Evolutionary conservation across 2,888 invertebrate genomes (phyloP), one percentile per base, ranked within the genome.

Genomic region (Deladenus siricidicola): DNA sequence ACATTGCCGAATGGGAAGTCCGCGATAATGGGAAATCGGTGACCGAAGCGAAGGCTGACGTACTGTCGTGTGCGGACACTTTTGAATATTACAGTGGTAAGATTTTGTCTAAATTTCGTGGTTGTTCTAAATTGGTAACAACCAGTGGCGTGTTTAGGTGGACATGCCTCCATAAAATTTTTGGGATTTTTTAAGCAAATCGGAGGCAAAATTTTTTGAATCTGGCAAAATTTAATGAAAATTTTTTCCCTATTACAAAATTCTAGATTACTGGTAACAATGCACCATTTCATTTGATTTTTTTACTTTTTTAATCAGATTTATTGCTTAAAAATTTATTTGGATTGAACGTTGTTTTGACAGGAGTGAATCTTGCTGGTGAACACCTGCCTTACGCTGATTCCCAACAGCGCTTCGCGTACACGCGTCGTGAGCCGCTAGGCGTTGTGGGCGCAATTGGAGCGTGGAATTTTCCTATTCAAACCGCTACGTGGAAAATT

Each of bases 401-500:
- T 26, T 42, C 23, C 79, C 75, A 75, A 1, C 17, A 58, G 24
- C 81, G 80, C 50, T 84, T 83, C 77, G 83, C 82, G 10, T 82
- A 82, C 74, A 83, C 84, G 2, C 73, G 80, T 4, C 69, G 82
- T 21, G 83, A 84, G 67, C 83, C 84, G 1, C 72, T 84, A 10
- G 84, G 84, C 1, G 83, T 85, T 1, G 81, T 83, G 24, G 84
- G 80, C 2, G 83, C 81, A 14, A 82, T 84, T 45, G 84, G 79
- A 3, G 84, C 84, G 1, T 84, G 84, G 84, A 85, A 84, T 74
- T 85, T 83, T 73, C 84, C 84, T 1, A 82, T 84, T 69, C 84
- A 61, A 52, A 83, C 82, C 75, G 81, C 81, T 2, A 63, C 78
- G 2, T 83, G 81, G 81, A 83, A 83, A 72, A 78, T 81, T 1